phyloP scores from a whole-genome alignment of 2,797 vertebrate genomes.

The Bryconaethiops microstoma region DNA sequence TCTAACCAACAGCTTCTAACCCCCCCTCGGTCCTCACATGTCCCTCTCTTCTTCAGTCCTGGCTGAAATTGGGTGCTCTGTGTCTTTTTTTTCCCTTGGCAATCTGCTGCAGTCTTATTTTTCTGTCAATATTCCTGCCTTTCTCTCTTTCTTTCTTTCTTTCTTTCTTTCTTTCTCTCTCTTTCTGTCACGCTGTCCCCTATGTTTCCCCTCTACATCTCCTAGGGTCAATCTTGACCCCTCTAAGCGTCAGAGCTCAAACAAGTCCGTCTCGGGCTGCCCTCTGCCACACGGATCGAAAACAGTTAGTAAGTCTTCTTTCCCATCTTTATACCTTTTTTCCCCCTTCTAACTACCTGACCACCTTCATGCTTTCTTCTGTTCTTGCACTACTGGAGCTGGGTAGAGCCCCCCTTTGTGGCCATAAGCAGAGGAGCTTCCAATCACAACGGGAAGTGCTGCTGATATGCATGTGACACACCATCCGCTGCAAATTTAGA shows the following conservation, averaged over 20 bases:
- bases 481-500: neutral
- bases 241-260: constrained; percentile 96
- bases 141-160: too few relatives aligned
- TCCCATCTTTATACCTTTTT: constrained; percentile 65
- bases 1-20: constrained; percentile 56
- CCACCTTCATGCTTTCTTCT: constrained; percentile 45
- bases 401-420: constrained; percentile 60
- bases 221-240: constrained; percentile 97
- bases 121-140: constrained; percentile 66
- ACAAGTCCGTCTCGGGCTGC: constrained; percentile 93
- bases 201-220: constrained; percentile 66
- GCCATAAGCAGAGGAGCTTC: constrained; percentile 28
- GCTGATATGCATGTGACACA: neutral
- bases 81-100: constrained; percentile 66
- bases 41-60: constrained; percentile 32
- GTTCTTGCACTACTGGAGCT: constrained; percentile 50
- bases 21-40: constrained; percentile 11
- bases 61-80: constrained; percentile 72
- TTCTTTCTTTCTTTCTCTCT: neutral
- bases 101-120: constrained; percentile 63
- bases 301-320: constrained; percentile 93
- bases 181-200: constrained; percentile 50
- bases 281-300: constrained; percentile 95
- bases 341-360: constrained; percentile 58
- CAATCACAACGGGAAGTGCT: neutral